Base-by-base conservation (phyloP, 2,113 vertebrate genomes). In the Puntigrus tetrazona region DNA sequence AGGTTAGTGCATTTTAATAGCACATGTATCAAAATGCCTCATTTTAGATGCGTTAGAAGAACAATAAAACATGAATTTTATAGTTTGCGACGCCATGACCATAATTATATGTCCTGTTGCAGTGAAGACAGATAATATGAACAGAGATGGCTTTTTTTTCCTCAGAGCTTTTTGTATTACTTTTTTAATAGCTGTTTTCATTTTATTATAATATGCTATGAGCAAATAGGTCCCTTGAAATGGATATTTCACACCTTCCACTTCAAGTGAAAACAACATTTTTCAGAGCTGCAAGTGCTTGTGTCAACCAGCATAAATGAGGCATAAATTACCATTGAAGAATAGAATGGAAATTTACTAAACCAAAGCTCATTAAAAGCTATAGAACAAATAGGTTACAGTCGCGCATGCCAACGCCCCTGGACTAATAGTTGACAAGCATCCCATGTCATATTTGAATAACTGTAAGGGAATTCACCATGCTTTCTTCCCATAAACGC, bases 141-240 rank as follows among this genome's bases (percentile, higher is more conserved):
- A 29, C 8, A 55, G 16, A 61, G 9, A 29, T 43, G 10, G 11
- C 52, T 38, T 57, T 36, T 52, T 61, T 55, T 16, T 25, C 10
- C 22, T 13, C 22, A 25, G 5, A 43, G 31, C 31, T 78, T 59
- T 59, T 59, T 78, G 22, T 78, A 25, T 59, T 55, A n/a, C 18
- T 57, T 78, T 50, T 78, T 63, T 63, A 78, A 43, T 78, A 43
- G 55, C 55, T 61, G 47, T 77, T 59, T 78, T 78, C n/a, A 29
- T 43, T 78, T 78, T 61, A 61, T 63, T 61, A 61, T 20, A 1
- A 61, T 29, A 43, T 38, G 7, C 76, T 78, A 22, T 78, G 77
- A 78, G 55, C 36, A 61, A 61, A 61, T 27, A 38, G 6, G 52
- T 78, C 55, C n/a, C n/a, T 22, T 43, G 34, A 43, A 61, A 41